Percentiles rank a stretch among this genome's conserved stretches.
Conservation (phyloP, 1,140 invertebrate genomes). For the Ooceraea biroi region DNA sequence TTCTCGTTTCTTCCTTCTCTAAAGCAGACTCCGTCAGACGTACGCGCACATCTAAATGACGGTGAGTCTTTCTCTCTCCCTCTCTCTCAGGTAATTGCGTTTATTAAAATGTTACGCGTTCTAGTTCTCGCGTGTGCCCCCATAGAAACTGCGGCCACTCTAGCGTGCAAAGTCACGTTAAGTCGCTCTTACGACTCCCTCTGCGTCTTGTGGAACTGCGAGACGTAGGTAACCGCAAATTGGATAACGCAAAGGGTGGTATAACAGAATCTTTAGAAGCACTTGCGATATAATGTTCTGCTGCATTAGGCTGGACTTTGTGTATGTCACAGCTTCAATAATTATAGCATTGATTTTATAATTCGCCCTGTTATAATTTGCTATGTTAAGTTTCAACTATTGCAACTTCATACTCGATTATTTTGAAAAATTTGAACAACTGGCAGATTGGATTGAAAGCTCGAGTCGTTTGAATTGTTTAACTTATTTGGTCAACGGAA, state of each 20-base stretch:
- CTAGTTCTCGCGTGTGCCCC: conserved; percentile 80
- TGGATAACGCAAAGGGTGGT: not conserved
- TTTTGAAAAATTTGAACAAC: too few relatives aligned
- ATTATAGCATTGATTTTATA: too few relatives aligned
- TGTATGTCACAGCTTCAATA: too few relatives aligned
- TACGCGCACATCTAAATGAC: conserved; percentile 70
- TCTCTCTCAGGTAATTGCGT: conserved; percentile 77
- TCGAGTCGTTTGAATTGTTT: too few relatives aligned
- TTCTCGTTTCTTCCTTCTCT: conserved; percentile 41
- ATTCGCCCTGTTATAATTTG: too few relatives aligned
- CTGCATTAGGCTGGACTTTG: too few relatives aligned
- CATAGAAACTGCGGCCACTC: conserved; percentile 65
- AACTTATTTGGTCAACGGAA: too few relatives aligned
- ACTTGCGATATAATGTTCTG: too few relatives aligned
- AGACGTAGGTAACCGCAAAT: not conserved
- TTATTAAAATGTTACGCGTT: conserved; percentile 85
- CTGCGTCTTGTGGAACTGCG: not conserved
- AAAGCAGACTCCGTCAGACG: conserved; percentile 32
- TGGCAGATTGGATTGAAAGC: too few relatives aligned
- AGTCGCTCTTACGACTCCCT: conserved; percentile 64
- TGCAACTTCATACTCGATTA: too few relatives aligned
- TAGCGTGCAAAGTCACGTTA: conserved; percentile 67
- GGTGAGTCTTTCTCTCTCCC: conserved; percentile 40
- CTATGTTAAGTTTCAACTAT: too few relatives aligned
- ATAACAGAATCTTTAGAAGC: not conserved